Percentiles rank a stretch among this genome's conserved stretches.
Evolutionary conservation across 2,113 vertebrate species (phyloP).

Genomic region (Serilophus lunatus): DNA sequence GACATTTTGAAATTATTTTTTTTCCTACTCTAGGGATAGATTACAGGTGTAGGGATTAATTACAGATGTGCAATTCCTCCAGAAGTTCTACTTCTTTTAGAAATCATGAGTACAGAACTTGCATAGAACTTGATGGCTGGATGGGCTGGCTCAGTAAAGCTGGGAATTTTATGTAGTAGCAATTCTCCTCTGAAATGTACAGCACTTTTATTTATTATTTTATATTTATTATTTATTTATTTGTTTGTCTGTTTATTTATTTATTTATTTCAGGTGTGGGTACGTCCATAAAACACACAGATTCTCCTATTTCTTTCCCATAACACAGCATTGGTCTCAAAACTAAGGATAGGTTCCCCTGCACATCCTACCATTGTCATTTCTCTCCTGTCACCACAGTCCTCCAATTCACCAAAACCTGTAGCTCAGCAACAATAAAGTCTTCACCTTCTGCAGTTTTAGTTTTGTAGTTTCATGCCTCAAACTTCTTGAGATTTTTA

Average conservation of each 20-base stretch:
- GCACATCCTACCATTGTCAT: background rate
- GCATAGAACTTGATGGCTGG: background rate
- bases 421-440: background rate
- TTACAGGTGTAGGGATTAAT: too few species aligned
- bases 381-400: background rate
- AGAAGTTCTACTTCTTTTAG: background rate
- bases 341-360: background rate
- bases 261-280: background rate
- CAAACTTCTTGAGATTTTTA: background rate
- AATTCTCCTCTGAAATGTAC: background rate
- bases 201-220: background rate
- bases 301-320: background rate
- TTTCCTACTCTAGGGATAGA: background rate
- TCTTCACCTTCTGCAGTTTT: background rate
- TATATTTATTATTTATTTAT: background rate
- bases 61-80: background rate
- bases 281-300: background rate
- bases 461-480: background rate
- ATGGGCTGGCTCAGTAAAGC: background rate
- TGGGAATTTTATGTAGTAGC: background rate
- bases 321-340: background rate
- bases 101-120: background rate
- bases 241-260: background rate
- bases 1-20: background rate
- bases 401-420: background rate